Conservation (phyloP, 2,888 invertebrate species). For the Hipparchia semele region DNA sequence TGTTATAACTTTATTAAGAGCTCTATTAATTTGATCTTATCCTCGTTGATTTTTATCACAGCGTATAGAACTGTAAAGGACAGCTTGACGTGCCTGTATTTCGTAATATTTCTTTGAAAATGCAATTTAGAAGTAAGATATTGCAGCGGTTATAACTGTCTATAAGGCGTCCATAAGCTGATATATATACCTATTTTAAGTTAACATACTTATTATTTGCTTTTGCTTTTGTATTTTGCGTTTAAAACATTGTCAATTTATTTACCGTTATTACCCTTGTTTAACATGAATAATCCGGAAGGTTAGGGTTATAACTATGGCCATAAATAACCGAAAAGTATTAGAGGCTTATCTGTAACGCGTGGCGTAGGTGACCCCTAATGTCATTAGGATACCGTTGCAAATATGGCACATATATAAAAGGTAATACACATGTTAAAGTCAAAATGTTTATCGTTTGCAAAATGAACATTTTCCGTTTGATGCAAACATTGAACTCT, state of each 20-base stretch:
- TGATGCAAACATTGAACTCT: not conserved
- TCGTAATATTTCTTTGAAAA: too few species aligned
- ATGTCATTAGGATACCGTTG: constrained; percentile 41
- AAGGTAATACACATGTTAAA: not conserved
- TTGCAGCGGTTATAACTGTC: too few species aligned
- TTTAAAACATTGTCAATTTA: constrained; percentile 30
- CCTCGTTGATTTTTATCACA: too few species aligned
- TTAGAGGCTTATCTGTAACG: constrained; percentile 42
- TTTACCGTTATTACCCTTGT: constrained; percentile 35
- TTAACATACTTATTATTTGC: constrained; percentile 3
- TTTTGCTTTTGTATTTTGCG: not conserved
- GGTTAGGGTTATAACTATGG: constrained; percentile 42
- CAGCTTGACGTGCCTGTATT: too few species aligned
- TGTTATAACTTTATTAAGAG: too few species aligned
- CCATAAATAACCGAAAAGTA: constrained; percentile 45
- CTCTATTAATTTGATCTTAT: too few species aligned
- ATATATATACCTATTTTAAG: not conserved
- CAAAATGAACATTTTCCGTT: not conserved
- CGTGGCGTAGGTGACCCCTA: constrained; percentile 42
- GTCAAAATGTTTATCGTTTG: not conserved
- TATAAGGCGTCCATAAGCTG: too few species aligned
- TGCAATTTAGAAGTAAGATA: too few species aligned
- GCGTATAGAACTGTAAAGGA: too few species aligned
- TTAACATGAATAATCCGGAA: constrained; percentile 41
- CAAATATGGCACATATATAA: constrained; percentile 36